These are phyloP conservation scores for Poecile atricapillus DNA, from an alignment of 2,113 vertebrate species.

Conservation along the genomic window DNA sequence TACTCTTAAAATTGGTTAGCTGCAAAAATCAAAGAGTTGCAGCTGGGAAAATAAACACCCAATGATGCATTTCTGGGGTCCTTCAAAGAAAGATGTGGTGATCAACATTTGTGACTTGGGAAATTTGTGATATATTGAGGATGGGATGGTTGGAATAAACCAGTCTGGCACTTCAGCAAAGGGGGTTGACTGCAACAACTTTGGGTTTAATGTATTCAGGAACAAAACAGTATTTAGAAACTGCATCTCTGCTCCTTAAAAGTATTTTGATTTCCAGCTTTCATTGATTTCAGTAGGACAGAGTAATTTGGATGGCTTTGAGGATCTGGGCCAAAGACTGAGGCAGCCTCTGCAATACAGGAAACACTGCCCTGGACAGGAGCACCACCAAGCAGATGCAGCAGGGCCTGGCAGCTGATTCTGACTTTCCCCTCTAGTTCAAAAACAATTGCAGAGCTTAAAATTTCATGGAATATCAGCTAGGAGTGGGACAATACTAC, in stretches of 20 bases:
- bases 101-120: neutral
- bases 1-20: neutral
- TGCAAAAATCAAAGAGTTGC: neutral
- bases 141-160: neutral
- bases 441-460: neutral
- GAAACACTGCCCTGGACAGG: neutral
- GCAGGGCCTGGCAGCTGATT: neutral
- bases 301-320: neutral
- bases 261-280: neutral
- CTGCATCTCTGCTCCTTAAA: neutral
- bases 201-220: neutral
- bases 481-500: neutral
- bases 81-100: neutral
- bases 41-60: neutral
- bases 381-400: fast-evolving
- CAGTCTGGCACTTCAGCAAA: neutral
- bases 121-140: neutral
- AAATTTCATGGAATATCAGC: neutral
- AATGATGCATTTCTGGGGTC: neutral
- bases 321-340: neutral
- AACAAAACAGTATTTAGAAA: neutral
- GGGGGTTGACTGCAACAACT: neutral
- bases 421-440: neutral
- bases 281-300: neutral
- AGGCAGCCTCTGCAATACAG: neutral